Percentiles rank a stretch among this genome's conserved stretches.
Evolutionary conservation across 2,888 invertebrate species (phyloP).

Genomic region (Ceraclea dissimilis): DNA sequence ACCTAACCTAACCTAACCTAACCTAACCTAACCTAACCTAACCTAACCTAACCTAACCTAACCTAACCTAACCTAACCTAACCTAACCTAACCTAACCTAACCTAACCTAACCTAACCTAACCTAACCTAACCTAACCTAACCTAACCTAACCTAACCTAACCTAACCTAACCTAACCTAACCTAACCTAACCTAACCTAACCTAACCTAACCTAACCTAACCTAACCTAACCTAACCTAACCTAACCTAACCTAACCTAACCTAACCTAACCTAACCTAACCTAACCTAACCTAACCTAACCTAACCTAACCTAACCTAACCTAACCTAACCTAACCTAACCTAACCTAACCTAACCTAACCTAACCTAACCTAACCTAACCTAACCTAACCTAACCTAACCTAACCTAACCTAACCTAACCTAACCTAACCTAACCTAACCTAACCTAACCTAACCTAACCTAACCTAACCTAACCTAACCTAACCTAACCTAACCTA

Average conservation of each 20-base stretch:
- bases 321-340: slow-evolving; percentile 5
- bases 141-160: slow-evolving; percentile 10
- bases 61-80: slow-evolving; percentile 8
- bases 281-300: slow-evolving; percentile 10
- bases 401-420: slow-evolving; percentile 8
- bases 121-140: slow-evolving; percentile 8
- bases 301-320: slow-evolving; percentile 5
- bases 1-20: slow-evolving; percentile 6
- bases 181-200: slow-evolving; percentile 5
- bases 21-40: slow-evolving; percentile 9
- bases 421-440: slow-evolving; percentile 10
- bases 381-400: slow-evolving; percentile 10
- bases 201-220: slow-evolving; percentile 4
- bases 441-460: slow-evolving; percentile 5
- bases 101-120: slow-evolving; percentile 10
- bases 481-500: slow-evolving; percentile 4
- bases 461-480: slow-evolving; percentile 5
- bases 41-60: slow-evolving; percentile 8
- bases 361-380: not conserved
- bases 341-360: slow-evolving; percentile 4
- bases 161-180: slow-evolving; percentile 5
- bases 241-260: slow-evolving; percentile 10
- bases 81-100: not conserved
- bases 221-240: not conserved
- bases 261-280: slow-evolving; percentile 8